Evolutionary conservation across 2,113 vertebrate genomes (phyloP), one percentile per base, ranked within the genome.

Genomic region (Phocoena sinus): DNA sequence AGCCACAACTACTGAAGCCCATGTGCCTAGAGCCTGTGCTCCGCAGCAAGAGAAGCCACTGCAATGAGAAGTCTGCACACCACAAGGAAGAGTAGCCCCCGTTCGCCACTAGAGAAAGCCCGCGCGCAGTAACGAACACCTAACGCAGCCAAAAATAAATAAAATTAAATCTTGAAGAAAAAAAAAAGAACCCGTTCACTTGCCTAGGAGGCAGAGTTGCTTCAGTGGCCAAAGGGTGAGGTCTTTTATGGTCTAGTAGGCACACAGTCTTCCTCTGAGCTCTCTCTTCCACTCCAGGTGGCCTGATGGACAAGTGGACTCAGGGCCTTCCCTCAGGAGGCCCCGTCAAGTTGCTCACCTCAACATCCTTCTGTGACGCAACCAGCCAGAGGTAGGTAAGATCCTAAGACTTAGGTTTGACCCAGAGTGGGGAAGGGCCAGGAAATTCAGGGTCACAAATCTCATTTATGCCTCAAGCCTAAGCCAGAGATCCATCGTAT

Each of bases 61-160:
- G 50, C 50, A 53, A 53, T 53, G 50, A 53, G 50, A 53, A 53
- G 50, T 17, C 50, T 0, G 5, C 4, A 0, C 4, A 17, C 53
- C 53, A 18, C 15, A 53, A 53, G 0, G 53, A 53, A 53, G 15
- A 53, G 53, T 53, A 53, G 53, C 53, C 53, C 53, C 53, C 1
- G 1, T 17, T 53, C 15, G 5, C 53, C 53, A 18, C 53, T 53
- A 53, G 53, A 53, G 15, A 53, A 53, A 53, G 15, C 53, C 53
- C 15, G 0, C 53, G 1, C 0, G 5, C 53, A 18, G 53, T 53
- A 53, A 18, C 0, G 1, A 18, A 53, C 53, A 2, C 53, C 53
- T 53, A 53, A 53, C 15, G 1, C 53, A 53, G 53, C 53, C 53
- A 53, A 18, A 53, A 53, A 18, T 53, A 53, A 53, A 53, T 53